Evolutionary conservation across 1,140 invertebrate genomes (phyloP), one percentile per base, ranked within the genome.

Genomic region (Asbolus verrucosus): DNA sequence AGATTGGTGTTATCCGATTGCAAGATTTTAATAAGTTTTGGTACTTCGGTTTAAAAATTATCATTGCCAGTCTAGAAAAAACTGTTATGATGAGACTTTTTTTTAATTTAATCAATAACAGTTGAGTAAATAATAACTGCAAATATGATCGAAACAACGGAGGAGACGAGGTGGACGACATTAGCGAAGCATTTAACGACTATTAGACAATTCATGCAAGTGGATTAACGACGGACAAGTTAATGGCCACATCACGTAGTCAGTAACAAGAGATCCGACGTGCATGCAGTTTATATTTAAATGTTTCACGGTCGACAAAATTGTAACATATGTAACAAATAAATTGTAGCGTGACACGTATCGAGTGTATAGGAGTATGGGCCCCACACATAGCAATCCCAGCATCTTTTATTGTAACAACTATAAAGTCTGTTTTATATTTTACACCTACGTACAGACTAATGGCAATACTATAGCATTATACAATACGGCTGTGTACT

Each of bases 291-390:
- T 67, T 63, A 63, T 19, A 63, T 63, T 62, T 63, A 63, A 46
- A 30, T 50, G 41, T 50, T 67, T 50, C 65, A 67, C 65, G 65
- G 65, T 67, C 65, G 41, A 67, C 43, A 33, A 67, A 67, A 50
- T 67, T 67, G 65, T 54, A 67, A 67, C 65, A 67, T 46, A 67
- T 67, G 65, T 46, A 50, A 50, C 65, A 67, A 67, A 67, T 67
- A 67, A 67, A 67, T 67, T 50, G 43, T 54, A 50, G 15, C 38
- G 27, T 36, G 41, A 46, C 65, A 67, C 31, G 41, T 46, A 50
- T 33, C 24, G 30, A 19, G 41, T 54, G 19, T 0, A 39, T 39
- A 24, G 36, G 21, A 30, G 13, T 38, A 14, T 41, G 19, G 63
- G 41, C 63, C 63, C 41, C 63, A 66, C 63, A 66, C 63, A 33